Percentiles rank a stretch among this genome's conserved stretches.
These are phyloP conservation scores for Myiothlypis chrysogaster DNA, from an alignment of 2,797 vertebrate genomes.

Conservation along the genomic window DNA sequence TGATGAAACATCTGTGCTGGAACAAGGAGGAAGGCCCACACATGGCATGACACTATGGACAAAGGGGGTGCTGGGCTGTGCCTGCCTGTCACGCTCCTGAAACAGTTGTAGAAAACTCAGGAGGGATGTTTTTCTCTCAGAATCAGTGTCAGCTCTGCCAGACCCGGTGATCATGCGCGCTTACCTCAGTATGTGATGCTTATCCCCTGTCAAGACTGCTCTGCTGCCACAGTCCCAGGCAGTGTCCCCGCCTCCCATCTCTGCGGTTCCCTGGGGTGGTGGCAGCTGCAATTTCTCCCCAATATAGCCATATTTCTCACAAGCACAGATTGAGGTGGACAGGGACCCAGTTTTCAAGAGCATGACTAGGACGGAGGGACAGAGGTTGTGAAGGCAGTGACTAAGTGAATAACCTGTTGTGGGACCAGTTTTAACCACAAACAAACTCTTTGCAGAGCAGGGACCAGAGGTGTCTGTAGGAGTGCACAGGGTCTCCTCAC, in stretches of 20 bases:
- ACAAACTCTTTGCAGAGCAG: background rate
- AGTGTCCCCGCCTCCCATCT: background rate
- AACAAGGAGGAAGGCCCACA: background rate
- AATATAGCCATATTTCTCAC: background rate
- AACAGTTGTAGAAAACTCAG: constrained; percentile 11
- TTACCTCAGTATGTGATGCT: background rate
- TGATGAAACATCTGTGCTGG: background rate
- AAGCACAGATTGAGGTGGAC: background rate
- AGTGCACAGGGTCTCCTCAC: background rate
- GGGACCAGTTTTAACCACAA: background rate
- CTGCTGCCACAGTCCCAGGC: background rate
- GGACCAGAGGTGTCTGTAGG: background rate
- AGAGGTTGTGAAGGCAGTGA: background rate
- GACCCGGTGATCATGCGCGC: fast-evolving
- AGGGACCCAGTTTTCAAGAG: background rate
- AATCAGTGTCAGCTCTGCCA: background rate
- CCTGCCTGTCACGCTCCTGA: background rate
- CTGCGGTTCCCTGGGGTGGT: fast-evolving
- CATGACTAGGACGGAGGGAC: fast-evolving
- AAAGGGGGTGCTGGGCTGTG: background rate
- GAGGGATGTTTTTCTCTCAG: background rate
- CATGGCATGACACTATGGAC: background rate
- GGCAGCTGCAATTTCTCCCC: background rate
- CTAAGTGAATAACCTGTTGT: background rate
- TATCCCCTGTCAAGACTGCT: no score